Evolutionary conservation across 1,140 invertebrate genomes (phyloP).

Genomic region (Aphelenchoides besseyi): DNA sequence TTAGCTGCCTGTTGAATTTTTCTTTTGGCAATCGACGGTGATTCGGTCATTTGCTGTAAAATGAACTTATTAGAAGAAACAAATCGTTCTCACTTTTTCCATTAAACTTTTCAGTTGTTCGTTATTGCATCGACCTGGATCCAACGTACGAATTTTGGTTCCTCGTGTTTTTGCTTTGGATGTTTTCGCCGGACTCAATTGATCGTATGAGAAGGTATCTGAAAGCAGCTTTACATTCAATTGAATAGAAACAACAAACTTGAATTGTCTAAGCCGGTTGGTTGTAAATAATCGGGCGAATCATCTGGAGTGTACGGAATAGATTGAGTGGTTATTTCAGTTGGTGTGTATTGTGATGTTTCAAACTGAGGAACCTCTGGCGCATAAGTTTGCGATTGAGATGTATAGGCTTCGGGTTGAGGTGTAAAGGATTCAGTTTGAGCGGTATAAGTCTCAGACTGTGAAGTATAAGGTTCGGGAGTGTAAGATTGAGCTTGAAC

Average conservation of each 20-base stretch:
- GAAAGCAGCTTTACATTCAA: neutral
- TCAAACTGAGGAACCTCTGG: neutral
- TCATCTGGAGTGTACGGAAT: neutral
- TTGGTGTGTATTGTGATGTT: neutral
- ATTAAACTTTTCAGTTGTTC: neutral
- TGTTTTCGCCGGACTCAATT: neutral
- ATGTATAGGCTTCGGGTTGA: neutral
- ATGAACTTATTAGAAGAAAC: neutral
- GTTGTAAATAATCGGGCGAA: neutral
- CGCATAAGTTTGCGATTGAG: neutral
- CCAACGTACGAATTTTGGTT: neutral
- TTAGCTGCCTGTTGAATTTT: neutral
- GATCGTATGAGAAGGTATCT: neutral
- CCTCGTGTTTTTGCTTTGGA: neutral
- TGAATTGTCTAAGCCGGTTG: slow-evolving; percentile 4
- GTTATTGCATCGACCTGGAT: slow-evolving; percentile 7
- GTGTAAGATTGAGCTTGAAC: neutral
- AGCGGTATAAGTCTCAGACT: neutral
- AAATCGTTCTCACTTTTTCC: neutral
- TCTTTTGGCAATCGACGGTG: slow-evolving; percentile 5
- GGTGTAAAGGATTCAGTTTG: neutral
- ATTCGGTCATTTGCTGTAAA: neutral
- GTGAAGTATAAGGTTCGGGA: neutral
- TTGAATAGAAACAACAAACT: neutral
- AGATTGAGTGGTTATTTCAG: neutral